Percentiles rank a stretch among this genome's conserved stretches.
These are phyloP conservation scores for Chiloscyllium plagiosum DNA, from an alignment of 2,113 vertebrate genomes.

Conservation along the genomic window DNA sequence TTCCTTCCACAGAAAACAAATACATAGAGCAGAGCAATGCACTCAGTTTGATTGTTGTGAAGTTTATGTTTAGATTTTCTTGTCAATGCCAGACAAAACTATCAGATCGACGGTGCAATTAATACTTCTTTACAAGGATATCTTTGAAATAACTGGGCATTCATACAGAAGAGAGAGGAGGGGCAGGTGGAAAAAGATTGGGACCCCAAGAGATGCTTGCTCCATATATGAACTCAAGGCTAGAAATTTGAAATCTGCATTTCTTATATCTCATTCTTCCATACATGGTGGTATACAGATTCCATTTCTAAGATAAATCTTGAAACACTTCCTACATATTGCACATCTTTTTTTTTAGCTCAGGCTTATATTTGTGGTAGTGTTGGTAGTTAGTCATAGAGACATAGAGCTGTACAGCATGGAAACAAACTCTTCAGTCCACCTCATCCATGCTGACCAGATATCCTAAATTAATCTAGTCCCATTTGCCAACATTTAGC, in stretches of 20 bases:
- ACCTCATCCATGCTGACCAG: too few species aligned
- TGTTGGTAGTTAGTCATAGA: too few species aligned
- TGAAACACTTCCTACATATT: not conserved
- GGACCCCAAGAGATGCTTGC: not conserved
- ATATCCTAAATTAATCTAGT: too few species aligned
- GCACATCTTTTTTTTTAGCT: not conserved
- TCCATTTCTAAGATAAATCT: not conserved
- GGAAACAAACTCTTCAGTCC: too few species aligned
- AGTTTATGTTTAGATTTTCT: conserved; percentile 32
- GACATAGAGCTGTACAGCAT: too few species aligned
- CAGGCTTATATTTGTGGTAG: too few species aligned
- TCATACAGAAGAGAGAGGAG: not conserved
- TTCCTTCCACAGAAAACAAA: conserved; percentile 29
- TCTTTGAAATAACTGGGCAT: conserved; percentile 29
- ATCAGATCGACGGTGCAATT: conserved; percentile 29
- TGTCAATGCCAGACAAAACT: conserved; percentile 34
- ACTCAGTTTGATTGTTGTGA: conserved; percentile 28
- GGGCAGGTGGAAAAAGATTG: not conserved
- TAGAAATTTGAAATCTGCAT: not conserved
- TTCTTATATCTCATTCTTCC: not conserved
- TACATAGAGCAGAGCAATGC: conserved; percentile 24
- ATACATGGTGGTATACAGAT: not conserved
- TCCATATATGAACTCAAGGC: not conserved
- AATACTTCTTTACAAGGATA: conserved; percentile 19
- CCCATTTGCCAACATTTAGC: too few species aligned